A percentile compares a stretch with the other conserved stretches of the same genome.
phyloP scores from a whole-genome alignment of 2,888 invertebrate genomes.

The Patella caerulea region DNA sequence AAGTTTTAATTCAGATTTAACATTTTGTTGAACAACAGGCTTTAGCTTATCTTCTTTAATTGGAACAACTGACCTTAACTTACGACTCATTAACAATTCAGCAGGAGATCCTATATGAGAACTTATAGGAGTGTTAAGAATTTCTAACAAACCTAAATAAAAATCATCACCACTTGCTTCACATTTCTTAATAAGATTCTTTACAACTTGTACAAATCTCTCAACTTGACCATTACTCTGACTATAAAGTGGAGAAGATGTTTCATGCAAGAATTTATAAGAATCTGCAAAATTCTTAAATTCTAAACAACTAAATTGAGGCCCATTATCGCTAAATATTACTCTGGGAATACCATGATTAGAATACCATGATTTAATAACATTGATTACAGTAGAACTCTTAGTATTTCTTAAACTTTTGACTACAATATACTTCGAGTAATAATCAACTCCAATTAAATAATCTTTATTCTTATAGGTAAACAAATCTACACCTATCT shows the following conservation, averaged over 20 bases:
- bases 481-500: constrained; percentile 1
- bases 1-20: not conserved
- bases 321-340: not conserved
- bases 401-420: not conserved
- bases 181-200: not conserved
- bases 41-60: not conserved
- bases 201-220: not conserved
- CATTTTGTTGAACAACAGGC: not conserved
- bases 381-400: constrained; percentile 1
- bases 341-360: not conserved
- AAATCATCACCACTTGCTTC: not conserved
- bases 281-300: not conserved
- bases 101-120: not conserved
- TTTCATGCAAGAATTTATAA: not conserved
- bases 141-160: not conserved
- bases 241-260: not conserved
- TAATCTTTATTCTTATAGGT: not conserved
- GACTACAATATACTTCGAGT: not conserved
- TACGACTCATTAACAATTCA: not conserved
- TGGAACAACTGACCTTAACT: not conserved
- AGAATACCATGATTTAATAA: not conserved
- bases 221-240: not conserved
- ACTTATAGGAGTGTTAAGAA: not conserved
- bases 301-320: constrained; percentile 5
- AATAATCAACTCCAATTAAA: constrained; percentile 5